Evolutionary conservation across 2,797 vertebrate genomes (phyloP), one percentile per base, ranked within the genome.

Genomic region (Oreochromis grahami): DNA sequence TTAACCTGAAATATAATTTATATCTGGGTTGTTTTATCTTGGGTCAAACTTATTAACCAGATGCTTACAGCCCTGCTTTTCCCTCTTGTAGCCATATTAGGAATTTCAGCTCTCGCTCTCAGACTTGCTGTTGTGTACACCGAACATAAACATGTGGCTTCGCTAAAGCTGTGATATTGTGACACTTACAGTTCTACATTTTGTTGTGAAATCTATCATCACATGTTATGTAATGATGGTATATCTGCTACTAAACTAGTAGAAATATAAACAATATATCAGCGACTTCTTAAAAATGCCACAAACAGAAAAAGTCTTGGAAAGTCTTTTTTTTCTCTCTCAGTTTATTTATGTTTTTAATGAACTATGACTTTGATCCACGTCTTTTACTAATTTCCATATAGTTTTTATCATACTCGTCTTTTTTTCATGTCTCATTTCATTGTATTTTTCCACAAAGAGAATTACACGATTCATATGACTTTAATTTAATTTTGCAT

Each of bases 21-120:
- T 50, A 19, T 19, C 48, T 8, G 17, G 17, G 48, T 8, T 50
- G 17, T 50, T 50, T 7, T 4, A 19, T 50, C 38, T 24, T 26
- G 38, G 21, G 5, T 68, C 38, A 24, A 43, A 12, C 63, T 43
- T 68, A 43, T 68, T 68, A 68, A 38, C 13, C 36, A 68, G 63
- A 43, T 43, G 8, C 1, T 43, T 70, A 26, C 2, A 70, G 21
- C 0, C n/a, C 36, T 1, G 0, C 12, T 41, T 41, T 65, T 41
- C 36, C 7, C 0, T 41, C 36, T 8, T 9, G 36, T 14, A 65
- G 36, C 60, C 36, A 41, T 41, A 65, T 41, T n/a, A 65, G 34
- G 12, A 38, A 65, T 38, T 65, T 38, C 19, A 1, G 19, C 58
- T 63, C 58, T 60, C 9, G 34, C 36, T 14, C 36, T 65, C 60